Evolutionary conservation across 35 echinoderm and acorn worm species (phyloP), one percentile per base, ranked within the genome.

Genomic region (Ophiothrix spiculata): DNA sequence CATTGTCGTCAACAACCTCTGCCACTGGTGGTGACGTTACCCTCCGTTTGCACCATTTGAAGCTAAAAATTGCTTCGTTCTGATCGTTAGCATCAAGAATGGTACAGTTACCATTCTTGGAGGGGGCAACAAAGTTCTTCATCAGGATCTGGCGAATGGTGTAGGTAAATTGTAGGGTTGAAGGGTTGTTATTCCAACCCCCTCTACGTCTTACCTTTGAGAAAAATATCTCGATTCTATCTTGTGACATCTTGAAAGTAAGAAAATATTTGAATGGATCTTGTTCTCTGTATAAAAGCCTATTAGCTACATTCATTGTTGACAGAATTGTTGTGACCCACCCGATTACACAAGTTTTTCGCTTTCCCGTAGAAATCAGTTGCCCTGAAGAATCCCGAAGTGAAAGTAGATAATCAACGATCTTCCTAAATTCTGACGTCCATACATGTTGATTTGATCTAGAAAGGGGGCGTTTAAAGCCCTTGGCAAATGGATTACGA

Each of bases 391-490:
- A n/a, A n/a, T n/a, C n/a, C n/a, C n/a, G n/a, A n/a, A 69, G 21
- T 11, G 60, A 25, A 25, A 69, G 29, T 4, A 25, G 23, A n/a
- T 69, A 69, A n/a, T 6, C 25, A 28, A n/a, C 60, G 1, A 12
- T 28, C n/a, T n/a, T 25, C 29, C 8, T 25, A n/a, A 25, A 28
- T 69, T 28, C 29, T 15, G 17, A 15, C 29, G 17, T n/a, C n/a
- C n/a, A n/a, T n/a, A n/a, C n/a, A n/a, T n/a, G n/a, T 28, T 25
- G 3, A n/a, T 4, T 69, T 69, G 60, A 15, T n/a, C 8, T 10
- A 12, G 60, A 25, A 25, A 69, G n/a, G n/a, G n/a, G n/a, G n/a
- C n/a, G n/a, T 76, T 93, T 93, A 28, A 78, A 89, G 8, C 45
- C 45, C 21, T 54, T 54, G 21, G 45, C 45, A 54, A 8, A 21